Percentiles rank a stretch among this genome's conserved stretches.
Conservation (phyloP, 2,797 vertebrate species). For the Enteromius radiatus region DNA sequence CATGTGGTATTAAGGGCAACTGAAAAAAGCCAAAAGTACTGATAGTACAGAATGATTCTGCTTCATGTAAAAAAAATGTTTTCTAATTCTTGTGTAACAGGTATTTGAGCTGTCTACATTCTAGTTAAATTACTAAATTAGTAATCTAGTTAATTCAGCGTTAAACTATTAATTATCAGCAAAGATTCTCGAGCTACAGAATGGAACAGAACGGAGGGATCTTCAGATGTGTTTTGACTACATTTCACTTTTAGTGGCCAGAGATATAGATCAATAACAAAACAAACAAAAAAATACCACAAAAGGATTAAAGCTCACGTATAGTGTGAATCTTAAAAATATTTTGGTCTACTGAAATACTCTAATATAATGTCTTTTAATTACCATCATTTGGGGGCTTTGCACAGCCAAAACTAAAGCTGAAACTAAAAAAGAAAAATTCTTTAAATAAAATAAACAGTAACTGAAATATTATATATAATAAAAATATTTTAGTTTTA, state of each 20-base stretch:
- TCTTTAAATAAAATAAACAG: background rate
- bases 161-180: background rate
- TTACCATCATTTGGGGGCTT: background rate
- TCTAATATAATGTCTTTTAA: background rate
- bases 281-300: background rate
- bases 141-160: background rate
- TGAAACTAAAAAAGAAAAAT: background rate
- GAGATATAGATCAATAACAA: background rate
- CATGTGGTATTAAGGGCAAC: conserved; percentile 34
- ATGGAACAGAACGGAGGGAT: background rate
- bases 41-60: background rate
- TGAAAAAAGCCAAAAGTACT: conserved; percentile 16
- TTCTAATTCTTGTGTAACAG: background rate
- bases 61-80: background rate
- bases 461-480: background rate
- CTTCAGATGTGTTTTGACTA: background rate
- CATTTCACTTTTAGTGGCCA: background rate
- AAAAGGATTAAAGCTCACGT: background rate
- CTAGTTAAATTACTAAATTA: background rate
- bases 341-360: background rate
- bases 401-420: background rate
- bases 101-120: background rate
- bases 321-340: background rate
- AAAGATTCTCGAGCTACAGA: background rate
- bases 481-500: background rate